phyloP scores from a whole-genome alignment of 2,888 invertebrate genomes.

The Chrysodeixis includens region DNA sequence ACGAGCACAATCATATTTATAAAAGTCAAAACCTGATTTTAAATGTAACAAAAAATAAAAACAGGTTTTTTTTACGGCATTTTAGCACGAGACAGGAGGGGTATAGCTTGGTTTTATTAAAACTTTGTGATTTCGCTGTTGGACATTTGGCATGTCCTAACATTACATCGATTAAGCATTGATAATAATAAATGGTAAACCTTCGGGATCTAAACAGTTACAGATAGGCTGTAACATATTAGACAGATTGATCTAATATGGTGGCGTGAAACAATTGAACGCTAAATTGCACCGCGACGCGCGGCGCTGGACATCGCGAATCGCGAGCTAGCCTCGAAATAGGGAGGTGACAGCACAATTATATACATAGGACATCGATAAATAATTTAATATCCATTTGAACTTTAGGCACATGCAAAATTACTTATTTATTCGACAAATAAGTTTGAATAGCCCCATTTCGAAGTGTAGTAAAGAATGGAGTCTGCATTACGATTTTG shows the following conservation, averaged over 20 bases:
- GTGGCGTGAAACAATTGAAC: conserved; percentile 66
- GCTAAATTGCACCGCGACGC: conserved; percentile 58
- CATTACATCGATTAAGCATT: background rate
- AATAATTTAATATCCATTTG: too few species aligned
- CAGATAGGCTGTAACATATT: conserved; percentile 12
- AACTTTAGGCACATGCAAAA: too few species aligned
- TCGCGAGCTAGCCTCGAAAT: conserved; percentile 19
- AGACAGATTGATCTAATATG: conserved; percentile 59
- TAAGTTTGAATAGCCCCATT: too few species aligned
- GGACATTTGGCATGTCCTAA: too few species aligned
- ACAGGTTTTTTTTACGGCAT: background rate
- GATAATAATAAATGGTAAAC: background rate
- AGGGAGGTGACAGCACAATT: conserved; percentile 30
- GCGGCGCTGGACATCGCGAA: conserved; percentile 25
- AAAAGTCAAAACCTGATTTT: background rate
- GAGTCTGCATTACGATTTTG: too few species aligned
- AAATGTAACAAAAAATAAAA: too few species aligned
- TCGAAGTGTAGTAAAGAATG: too few species aligned
- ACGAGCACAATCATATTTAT: too few species aligned
- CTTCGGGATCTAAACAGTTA: conserved; percentile 6
- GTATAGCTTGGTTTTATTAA: too few species aligned
- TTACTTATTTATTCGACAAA: too few species aligned
- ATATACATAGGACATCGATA: background rate
- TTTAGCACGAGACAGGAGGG: background rate
- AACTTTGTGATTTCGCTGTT: background rate